Base-by-base conservation (phyloP, 1,140 invertebrate species). In the Zaprionus nigranus region DNA sequence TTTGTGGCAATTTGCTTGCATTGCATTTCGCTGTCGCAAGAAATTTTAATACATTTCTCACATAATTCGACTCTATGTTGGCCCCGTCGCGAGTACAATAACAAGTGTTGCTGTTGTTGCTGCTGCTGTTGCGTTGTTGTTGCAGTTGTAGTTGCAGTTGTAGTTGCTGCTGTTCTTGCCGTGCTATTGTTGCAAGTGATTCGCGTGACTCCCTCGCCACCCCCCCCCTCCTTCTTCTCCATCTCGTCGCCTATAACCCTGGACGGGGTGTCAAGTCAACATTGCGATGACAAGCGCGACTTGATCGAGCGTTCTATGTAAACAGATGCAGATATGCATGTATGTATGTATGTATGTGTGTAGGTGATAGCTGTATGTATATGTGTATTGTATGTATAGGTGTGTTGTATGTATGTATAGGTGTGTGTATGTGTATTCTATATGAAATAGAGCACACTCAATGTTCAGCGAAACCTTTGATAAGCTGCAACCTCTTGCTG, bases 21-120 rank as follows among this genome's bases (percentile, higher is more conserved):
- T 46, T 79, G 80, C 82, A 82, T 80, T 86, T 80, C 66, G 83
- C 80, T 88, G 84, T 88, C 81, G 83, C 83, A 84, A 87, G 60
- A 73, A 80, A 70, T 87, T 88, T 88, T 78, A 80, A 87, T 78
- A 75, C 73, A 88, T 88, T 88, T 86, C 83, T 87, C 77, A 83
- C 83, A 87, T 81, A 78, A 80, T 81, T 86, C 81, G 46, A 79
- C 59, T 49, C 72, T 46, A 11, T 34, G 30, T 54, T 65, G 64
- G 64, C 70, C 69, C 75, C 64, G 57, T 38, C 43, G 38, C 38
- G 38, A 40, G 13, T n/a, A 7, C 22, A 60, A 20, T 60, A 53
- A 30, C 15, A 53, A 24, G 15, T 60, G 30, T 30, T 69, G 49
- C 24, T 54, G 53, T 12, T 61, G 22, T 15, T 40, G 58, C 4